Base-by-base conservation (phyloP, 2,888 invertebrate species). In the Nowickia ferox region DNA sequence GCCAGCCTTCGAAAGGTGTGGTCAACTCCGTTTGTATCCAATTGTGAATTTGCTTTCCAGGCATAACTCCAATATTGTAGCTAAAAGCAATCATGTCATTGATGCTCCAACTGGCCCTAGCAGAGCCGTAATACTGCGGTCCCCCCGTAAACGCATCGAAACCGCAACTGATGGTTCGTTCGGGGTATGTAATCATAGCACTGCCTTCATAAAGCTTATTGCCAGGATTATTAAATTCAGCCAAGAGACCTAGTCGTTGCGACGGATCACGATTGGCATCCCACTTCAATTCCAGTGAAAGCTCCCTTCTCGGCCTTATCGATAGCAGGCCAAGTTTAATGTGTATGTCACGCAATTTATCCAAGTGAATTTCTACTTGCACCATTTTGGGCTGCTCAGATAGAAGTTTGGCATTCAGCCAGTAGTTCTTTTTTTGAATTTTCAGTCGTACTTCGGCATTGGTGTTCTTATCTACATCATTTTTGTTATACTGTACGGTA, bases 211-310 rank as follows among this genome's bases (percentile, higher is more conserved):
- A 94, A 87, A 95, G 95, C 90, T 94, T 95, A 0, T 93, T 92
- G 0, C 94, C 94, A 78, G 94, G 94, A 89, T 94, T 95, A 87
- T 95, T 94, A 69, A 96, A 94, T 84, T 95, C 95, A 0, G 95
- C 93, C 76, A 95, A 94, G 0, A 93, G 69, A 0, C 91, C 92
- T 13, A 93, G 74, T 38, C 92, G 88, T 91, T 96, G 95, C 65
- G 95, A 95, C 0, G 97, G 97, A 93, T 97, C 96, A 9, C 97
- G 94, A 92, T 97, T 97, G 0, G 96, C 97, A 90, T 97, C 97
- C 97, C 97, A 97, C 91, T 96, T 96, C 19, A 97, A 91, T 78
- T 96, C 96, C 1, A 96, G 93, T 6, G 95, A 95, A 0, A 96
- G 93, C 40, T 96, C 95, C 90, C 96, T 96, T 72, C 94, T 94